Evolutionary conservation across 2,888 invertebrate genomes (phyloP).

Genomic region (Spodoptera exigua): DNA sequence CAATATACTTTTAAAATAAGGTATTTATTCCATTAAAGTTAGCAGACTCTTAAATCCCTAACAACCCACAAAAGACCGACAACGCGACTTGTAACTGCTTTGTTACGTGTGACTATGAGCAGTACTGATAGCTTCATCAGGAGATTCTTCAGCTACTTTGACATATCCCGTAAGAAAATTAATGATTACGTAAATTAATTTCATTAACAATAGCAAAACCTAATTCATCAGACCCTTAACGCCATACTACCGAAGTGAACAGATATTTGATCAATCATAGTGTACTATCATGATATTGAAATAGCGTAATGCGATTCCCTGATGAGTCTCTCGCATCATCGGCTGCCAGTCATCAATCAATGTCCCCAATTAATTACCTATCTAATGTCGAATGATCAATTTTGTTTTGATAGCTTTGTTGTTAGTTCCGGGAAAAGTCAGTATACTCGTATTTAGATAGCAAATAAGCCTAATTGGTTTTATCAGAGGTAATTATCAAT

Average conservation of each 20-base stretch:
- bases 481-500: no score
- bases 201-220: neutral
- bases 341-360: slow-evolving; percentile 71
- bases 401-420: slow-evolving; percentile 57
- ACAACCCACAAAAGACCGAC: no score
- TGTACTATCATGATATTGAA: slow-evolving; percentile 41
- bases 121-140: no score
- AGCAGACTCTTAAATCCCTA: no score
- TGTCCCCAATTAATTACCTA: slow-evolving; percentile 72
- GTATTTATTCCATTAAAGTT: no score
- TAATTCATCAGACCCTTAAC: slow-evolving; percentile 30
- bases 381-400: slow-evolving; percentile 69
- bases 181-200: no score
- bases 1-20: no score
- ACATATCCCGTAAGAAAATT: no score
- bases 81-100: no score
- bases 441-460: neutral
- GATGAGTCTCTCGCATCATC: slow-evolving; percentile 69
- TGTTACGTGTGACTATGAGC: no score
- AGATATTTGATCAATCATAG: slow-evolving; percentile 44
- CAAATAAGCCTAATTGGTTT: neutral
- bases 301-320: slow-evolving; percentile 65
- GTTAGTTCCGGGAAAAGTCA: slow-evolving; percentile 4
- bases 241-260: slow-evolving; percentile 35
- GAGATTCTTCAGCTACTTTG: no score